Evolutionary conservation across 1,140 invertebrate species (phyloP), one percentile per base, ranked within the genome.

Genomic region (Drosophila rufa): DNA sequence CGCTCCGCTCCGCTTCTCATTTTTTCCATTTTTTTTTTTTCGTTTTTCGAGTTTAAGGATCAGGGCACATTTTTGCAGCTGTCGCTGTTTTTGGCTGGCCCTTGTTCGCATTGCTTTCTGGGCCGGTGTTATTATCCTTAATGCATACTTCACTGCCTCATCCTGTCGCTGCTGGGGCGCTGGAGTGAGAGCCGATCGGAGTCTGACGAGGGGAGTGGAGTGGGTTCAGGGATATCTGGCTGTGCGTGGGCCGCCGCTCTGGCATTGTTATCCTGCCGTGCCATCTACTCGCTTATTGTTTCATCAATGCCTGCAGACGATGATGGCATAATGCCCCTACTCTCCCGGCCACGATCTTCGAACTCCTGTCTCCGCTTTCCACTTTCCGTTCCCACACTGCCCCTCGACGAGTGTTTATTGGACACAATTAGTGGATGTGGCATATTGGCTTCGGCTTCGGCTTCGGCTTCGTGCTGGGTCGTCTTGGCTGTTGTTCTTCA

Each of bases 41-140:
- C 22, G 22, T 48, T 65, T 66, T 74, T 75, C 36, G 47, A 69
- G 65, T 92, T 85, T 80, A 92, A 92, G 91, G 91, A 92, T 92
- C 91, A 90, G 82, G 87, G 84, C 84, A 84, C 84, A 89, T 73
- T 86, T 92, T 92, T 92, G 91, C 91, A 92, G 91, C 91, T 92
- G 91, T 85, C 87, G 84, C 75, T 92, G 74, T 91, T 91, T 91
- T 76, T 69, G 78, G 77, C 73, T 30, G 30, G 33, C 33, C 53
- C 53, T 55, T 46, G 69, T 58, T 82, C 70, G 73, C 76, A 82
- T 87, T 87, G 83, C 84, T 87, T 85, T 90, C 83, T 91, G 83
- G 85, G 60, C 71, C 80, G 87, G 74, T 91, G 86, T 91, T 91
- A 91, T 91, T 91, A 91, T 91, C 87, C 87, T 91, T 91, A 91